These are phyloP conservation scores for Falco cherrug DNA, from an alignment of 2,797 vertebrate species.

Conservation along the genomic window DNA sequence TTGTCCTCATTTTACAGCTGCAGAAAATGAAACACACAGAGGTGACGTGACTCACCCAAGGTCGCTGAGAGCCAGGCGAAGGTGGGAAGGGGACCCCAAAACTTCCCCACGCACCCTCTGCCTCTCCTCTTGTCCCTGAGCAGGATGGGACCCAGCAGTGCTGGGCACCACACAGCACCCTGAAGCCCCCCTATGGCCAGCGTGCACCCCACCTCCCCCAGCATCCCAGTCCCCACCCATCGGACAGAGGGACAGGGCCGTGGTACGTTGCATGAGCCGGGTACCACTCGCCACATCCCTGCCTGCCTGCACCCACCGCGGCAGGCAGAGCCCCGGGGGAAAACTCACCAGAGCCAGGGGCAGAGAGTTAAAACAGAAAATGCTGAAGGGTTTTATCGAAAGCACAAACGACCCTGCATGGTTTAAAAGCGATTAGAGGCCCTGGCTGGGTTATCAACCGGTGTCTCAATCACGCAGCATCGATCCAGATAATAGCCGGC, in stretches of 20 bases:
- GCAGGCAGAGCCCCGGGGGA: background rate
- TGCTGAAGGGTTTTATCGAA: background rate
- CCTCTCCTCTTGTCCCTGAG: background rate
- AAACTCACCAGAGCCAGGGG: fast-evolving
- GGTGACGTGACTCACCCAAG: background rate
- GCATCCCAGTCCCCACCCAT: background rate
- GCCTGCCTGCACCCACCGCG: fast-evolving
- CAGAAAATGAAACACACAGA: fast-evolving
- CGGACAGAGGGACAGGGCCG: too few relatives aligned
- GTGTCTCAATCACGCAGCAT: slow-evolving; percentile 53
- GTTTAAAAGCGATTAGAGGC: slow-evolving; percentile 16
- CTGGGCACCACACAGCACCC: background rate
- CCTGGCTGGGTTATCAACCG: slow-evolving; percentile 50
- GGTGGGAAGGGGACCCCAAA: background rate
- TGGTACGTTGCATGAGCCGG: background rate
- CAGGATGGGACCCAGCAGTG: background rate
- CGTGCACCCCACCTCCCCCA: background rate
- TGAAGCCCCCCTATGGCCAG: fast-evolving
- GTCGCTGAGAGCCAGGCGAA: fast-evolving
- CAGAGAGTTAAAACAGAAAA: background rate
- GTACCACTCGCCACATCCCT: fast-evolving
- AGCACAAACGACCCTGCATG: background rate
- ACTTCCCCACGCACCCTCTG: fast-evolving
- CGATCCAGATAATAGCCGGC: slow-evolving; percentile 65
- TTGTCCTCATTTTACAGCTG: slow-evolving; percentile 29